Conservation (phyloP, 2,113 vertebrate genomes). For the Paradoxurus hermaphroditus region DNA sequence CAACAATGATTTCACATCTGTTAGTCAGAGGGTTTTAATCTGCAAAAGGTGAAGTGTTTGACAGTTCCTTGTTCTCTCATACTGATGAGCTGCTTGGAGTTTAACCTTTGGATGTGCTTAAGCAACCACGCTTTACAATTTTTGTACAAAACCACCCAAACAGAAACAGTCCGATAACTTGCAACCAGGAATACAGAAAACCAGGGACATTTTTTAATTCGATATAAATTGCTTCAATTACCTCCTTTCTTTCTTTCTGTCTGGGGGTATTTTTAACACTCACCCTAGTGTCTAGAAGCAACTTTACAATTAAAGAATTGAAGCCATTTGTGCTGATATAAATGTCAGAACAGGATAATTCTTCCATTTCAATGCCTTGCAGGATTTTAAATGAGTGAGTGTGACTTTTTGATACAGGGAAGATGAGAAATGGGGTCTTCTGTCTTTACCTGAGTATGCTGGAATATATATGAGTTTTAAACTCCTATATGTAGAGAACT, state of each 20-base stretch:
- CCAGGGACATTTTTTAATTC: conserved; percentile 48
- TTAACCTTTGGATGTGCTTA: conserved; percentile 83
- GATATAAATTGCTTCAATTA: conserved; percentile 66
- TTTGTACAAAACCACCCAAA: conserved; percentile 77
- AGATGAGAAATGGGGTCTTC: background rate
- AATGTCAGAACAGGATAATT: conserved; percentile 56
- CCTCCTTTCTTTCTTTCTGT: conserved; percentile 63
- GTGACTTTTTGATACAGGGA: background rate
- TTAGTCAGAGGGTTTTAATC: conserved; percentile 83
- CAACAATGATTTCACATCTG: conserved; percentile 79
- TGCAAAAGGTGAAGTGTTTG: conserved; percentile 83
- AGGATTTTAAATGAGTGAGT: conserved; percentile 39
- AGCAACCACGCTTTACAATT: conserved; percentile 71
- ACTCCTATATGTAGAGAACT: background rate
- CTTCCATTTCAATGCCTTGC: background rate
- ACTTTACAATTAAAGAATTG: conserved; percentile 69
- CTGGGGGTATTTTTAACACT: conserved; percentile 70
- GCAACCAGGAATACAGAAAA: conserved; percentile 62
- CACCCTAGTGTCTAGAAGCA: conserved; percentile 59
- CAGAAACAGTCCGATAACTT: conserved; percentile 72
- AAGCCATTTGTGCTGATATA: conserved; percentile 69
- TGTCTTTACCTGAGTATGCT: background rate
- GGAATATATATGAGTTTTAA: conserved; percentile 14
- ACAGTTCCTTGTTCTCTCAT: conserved; percentile 82
- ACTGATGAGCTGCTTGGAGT: conserved; percentile 79